phyloP scores from a whole-genome alignment of 2,888 invertebrate species.

The Anoncus sp. region DNA sequence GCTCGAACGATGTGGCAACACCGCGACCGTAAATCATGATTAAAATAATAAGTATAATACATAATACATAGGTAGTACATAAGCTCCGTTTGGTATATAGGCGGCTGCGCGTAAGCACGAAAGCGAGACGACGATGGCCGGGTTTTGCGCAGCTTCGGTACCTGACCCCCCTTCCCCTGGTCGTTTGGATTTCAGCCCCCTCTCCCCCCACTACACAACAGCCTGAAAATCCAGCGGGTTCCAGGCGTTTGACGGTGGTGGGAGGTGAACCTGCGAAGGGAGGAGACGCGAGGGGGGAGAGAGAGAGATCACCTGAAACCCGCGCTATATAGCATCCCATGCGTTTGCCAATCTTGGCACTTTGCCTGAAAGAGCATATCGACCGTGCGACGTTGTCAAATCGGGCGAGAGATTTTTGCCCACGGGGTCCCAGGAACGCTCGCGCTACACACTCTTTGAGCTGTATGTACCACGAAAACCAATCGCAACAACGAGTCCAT shows the following conservation, averaged over 20 bases:
- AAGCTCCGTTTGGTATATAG: constrained; percentile 68
- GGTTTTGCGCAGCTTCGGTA: constrained; percentile 80
- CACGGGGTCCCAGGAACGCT: constrained; percentile 66
- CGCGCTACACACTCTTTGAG: constrained; percentile 67
- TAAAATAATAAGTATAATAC: constrained; percentile 82
- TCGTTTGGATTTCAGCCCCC: constrained; percentile 56
- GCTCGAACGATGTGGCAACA: constrained; percentile 76
- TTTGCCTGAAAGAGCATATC: constrained; percentile 83
- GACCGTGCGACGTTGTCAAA: constrained; percentile 83
- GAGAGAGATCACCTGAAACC: constrained; percentile 77
- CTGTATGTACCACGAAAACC: constrained; percentile 57
- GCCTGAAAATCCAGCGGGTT: constrained; percentile 73
- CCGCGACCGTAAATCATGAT: constrained; percentile 81
- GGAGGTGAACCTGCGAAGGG: constrained; percentile 64
- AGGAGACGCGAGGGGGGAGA: constrained; percentile 65
- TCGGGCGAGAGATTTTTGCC: constrained; percentile 76
- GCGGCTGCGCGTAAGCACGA: constrained; percentile 77
- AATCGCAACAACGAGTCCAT: constrained; percentile 62
- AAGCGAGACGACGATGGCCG: constrained; percentile 63
- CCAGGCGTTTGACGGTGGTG: constrained; percentile 67
- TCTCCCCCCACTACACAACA: constrained; percentile 59
- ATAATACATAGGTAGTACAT: constrained; percentile 79
- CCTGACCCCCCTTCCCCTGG: constrained; percentile 72
- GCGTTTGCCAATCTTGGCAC: constrained; percentile 83
- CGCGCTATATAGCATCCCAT: constrained; percentile 75